Evolutionary conservation across 2,797 vertebrate species (phyloP).

Genomic region (Oreortyx pictus): DNA sequence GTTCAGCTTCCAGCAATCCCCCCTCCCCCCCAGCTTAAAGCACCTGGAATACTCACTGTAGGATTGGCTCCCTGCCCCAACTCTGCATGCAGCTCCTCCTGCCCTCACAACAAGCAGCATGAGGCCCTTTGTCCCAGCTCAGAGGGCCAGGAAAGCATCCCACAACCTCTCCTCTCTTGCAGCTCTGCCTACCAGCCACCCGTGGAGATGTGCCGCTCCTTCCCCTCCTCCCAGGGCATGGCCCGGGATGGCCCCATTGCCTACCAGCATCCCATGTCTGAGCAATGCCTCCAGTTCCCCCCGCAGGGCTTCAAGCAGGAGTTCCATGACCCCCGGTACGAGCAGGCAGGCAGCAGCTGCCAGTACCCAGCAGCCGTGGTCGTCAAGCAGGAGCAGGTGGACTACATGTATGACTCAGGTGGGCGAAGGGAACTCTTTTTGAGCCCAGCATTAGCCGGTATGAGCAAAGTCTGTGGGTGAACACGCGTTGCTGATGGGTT

Average conservation of each 20-base stretch:
- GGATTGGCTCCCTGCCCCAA: background rate
- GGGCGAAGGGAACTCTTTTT: background rate
- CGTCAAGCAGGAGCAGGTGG: constrained; percentile 94
- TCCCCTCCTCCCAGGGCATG: constrained; percentile 83
- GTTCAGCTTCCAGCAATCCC: background rate
- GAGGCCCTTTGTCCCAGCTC: fast-evolving
- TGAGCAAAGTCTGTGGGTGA: background rate
- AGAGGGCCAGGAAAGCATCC: background rate
- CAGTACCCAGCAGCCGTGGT: constrained; percentile 88
- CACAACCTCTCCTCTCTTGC: background rate
- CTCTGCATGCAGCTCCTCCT: fast-evolving
- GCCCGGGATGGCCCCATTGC: constrained; percentile 83
- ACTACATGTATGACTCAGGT: constrained; percentile 93
- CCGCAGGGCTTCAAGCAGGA: constrained; percentile 95
- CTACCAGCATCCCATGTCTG: constrained; percentile 88
- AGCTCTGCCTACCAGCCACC: constrained; percentile 87
- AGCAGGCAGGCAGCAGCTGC: constrained; percentile 78
- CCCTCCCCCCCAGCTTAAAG: background rate
- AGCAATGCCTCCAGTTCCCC: constrained; percentile 89
- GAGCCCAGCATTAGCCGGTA: fast-evolving
- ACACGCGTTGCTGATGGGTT: fast-evolving
- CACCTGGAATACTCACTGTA: background rate
- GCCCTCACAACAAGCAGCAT: background rate
- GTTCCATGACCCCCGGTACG: constrained; percentile 88
- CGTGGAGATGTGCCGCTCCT: constrained; percentile 86